Evolutionary conservation across 1,140 invertebrate genomes (phyloP).

Genomic region (Drosophila novamexicana): DNA sequence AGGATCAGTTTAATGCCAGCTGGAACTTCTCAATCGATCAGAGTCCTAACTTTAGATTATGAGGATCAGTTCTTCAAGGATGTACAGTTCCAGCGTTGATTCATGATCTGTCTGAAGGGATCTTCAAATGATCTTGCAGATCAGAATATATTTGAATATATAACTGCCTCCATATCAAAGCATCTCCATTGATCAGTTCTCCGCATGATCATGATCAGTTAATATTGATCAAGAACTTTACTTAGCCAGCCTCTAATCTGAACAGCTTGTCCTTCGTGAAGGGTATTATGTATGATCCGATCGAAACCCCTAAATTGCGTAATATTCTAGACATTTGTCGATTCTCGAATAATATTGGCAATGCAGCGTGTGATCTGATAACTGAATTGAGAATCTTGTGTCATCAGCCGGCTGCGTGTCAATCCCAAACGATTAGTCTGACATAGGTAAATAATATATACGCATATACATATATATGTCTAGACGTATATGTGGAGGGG

Average conservation of each 20-base stretch:
- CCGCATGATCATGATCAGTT: no score
- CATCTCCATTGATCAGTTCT: no score
- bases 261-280: slow-evolving; percentile 33
- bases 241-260: neutral
- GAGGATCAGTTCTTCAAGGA: neutral
- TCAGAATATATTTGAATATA: no score
- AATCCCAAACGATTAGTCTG: slow-evolving; percentile 5
- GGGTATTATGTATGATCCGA: slow-evolving; percentile 6
- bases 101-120: no score
- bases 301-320: neutral
- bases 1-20: no score
- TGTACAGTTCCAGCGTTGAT: no score
- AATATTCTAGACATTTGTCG: neutral
- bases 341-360: neutral
- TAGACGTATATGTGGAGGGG: neutral
- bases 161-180: no score
- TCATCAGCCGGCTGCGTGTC: slow-evolving; percentile 2
- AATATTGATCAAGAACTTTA: no score
- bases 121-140: no score
- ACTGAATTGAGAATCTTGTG: slow-evolving; percentile 4
- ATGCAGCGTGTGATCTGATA: slow-evolving; percentile 29
- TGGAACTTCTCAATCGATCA: no score
- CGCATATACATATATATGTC: neutral
- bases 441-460: neutral
- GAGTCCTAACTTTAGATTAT: neutral